A percentile compares a stretch with the other conserved stretches of the same genome.
These are phyloP conservation scores for Callionymus lyra DNA, from an alignment of 2,113 vertebrate genomes.

Conservation along the genomic window DNA sequence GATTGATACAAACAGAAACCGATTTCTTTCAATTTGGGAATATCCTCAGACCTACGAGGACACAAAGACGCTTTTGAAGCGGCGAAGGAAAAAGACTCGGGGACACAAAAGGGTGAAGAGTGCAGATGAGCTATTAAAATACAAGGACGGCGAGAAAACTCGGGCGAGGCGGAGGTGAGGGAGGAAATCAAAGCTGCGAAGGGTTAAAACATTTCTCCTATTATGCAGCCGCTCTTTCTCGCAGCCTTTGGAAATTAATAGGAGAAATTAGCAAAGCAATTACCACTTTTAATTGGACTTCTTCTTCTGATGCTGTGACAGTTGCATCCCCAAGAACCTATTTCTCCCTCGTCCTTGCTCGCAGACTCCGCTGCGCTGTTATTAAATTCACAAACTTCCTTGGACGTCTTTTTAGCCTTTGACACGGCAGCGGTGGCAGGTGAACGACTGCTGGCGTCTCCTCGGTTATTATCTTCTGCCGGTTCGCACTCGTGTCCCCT, in stretches of 20 bases:
- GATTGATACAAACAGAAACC: no score
- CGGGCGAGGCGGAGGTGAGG: slow-evolving; percentile 17
- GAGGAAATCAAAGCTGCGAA: slow-evolving; percentile 28
- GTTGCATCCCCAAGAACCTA: slow-evolving; percentile 58
- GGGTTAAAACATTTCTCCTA: slow-evolving; percentile 64
- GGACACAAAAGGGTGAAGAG: slow-evolving; percentile 5
- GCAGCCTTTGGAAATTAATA: slow-evolving; percentile 66
- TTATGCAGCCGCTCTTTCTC: slow-evolving; percentile 64
- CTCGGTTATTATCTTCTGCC: slow-evolving; percentile 40
- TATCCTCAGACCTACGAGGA: not conserved
- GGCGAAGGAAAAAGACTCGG: slow-evolving; percentile 13
- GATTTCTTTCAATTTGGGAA: slow-evolving; percentile 2
- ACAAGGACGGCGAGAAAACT: slow-evolving; percentile 18
- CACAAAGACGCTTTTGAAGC: no score
- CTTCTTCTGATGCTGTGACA: slow-evolving; percentile 69
- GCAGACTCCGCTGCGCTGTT: slow-evolving; percentile 52
- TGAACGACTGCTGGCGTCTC: slow-evolving; percentile 55
- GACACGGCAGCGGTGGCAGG: slow-evolving; percentile 59
- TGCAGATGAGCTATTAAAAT: slow-evolving; percentile 30
- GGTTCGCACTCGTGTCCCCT: no score
- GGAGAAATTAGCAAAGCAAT: slow-evolving; percentile 75
- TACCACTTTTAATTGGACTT: slow-evolving; percentile 75
- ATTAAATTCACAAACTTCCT: slow-evolving; percentile 67
- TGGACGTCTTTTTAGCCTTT: slow-evolving; percentile 61
- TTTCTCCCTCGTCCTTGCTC: slow-evolving; percentile 44